These are phyloP conservation scores for Lates calcarifer DNA, from an alignment of 2,113 vertebrate species.

Conservation along the genomic window DNA sequence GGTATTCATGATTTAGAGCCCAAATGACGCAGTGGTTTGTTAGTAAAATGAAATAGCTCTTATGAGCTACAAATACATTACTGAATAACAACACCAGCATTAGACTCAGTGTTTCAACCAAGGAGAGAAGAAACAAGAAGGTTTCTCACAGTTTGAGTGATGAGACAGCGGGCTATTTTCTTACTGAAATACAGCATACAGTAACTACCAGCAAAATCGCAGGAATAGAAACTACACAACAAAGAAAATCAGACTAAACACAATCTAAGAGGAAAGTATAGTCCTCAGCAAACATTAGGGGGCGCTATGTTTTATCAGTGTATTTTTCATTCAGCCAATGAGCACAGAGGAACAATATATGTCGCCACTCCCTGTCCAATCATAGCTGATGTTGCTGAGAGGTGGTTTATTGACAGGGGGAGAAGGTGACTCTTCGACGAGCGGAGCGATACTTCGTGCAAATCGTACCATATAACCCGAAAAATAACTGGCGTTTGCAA, in stretches of 20 bases:
- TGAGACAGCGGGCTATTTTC: too few relatives aligned
- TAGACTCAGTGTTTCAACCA: too few relatives aligned
- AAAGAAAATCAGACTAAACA: background rate
- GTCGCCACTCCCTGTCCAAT: constrained; percentile 67
- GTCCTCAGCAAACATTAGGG: background rate
- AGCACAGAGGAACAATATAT: background rate
- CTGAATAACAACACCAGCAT: too few relatives aligned
- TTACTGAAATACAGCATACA: background rate
- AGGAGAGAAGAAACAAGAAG: too few relatives aligned
- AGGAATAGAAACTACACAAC: background rate
- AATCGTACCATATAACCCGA: background rate
- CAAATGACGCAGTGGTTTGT: too few relatives aligned
- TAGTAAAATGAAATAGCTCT: too few relatives aligned
- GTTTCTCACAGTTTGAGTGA: too few relatives aligned
- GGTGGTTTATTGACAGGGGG: constrained; percentile 46
- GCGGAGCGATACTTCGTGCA: accelerated
- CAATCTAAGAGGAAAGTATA: background rate
- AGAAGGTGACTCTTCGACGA: constrained; percentile 81
- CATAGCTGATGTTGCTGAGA: constrained; percentile 57
- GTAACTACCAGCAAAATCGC: background rate
- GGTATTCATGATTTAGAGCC: too few relatives aligned
- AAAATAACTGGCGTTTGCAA: background rate
- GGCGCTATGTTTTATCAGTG: constrained; percentile 6
- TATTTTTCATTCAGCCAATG: constrained; percentile 41
- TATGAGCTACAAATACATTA: too few relatives aligned